Conservation (phyloP, 2,888 invertebrate genomes). For the Phengaris alcon region DNA sequence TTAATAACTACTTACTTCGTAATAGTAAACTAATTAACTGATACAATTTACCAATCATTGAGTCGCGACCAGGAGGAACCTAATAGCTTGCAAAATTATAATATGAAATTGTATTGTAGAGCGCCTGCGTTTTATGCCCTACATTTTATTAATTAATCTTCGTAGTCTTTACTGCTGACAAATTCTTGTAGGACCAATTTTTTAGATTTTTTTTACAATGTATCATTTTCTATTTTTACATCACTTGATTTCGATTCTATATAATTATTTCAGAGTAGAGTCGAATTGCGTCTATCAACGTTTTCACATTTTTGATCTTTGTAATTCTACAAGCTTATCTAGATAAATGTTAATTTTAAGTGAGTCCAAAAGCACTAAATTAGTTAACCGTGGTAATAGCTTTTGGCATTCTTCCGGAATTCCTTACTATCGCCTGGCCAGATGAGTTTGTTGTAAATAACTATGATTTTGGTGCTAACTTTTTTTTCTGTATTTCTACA, state of each 20-base stretch:
- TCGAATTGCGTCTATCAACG: background rate
- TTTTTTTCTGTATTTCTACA: slow-evolving; percentile 36
- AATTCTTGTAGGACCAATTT: slow-evolving; percentile 43
- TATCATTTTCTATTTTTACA: background rate
- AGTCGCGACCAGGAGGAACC: background rate
- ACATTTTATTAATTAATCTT: slow-evolving; percentile 1
- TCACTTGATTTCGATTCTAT: background rate
- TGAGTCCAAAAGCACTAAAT: background rate
- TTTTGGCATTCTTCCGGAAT: background rate
- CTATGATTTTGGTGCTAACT: slow-evolving; percentile 31
- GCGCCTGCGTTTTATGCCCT: background rate
- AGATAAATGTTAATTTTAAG: background rate
- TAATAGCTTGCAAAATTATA: background rate
- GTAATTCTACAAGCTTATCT: background rate
- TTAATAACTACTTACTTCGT: background rate
- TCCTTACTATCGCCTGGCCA: background rate
- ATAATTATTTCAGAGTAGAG: background rate
- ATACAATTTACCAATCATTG: slow-evolving; percentile 6
- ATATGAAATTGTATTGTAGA: background rate
- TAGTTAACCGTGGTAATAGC: background rate
- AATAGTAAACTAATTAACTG: background rate
- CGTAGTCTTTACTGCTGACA: slow-evolving; percentile 19
- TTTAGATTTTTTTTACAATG: slow-evolving; percentile 30
- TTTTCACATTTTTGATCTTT: background rate
- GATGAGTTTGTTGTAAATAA: background rate